These are phyloP conservation scores for Osmoderma eremita DNA, from an alignment of 2,888 invertebrate genomes.

Conservation along the genomic window DNA sequence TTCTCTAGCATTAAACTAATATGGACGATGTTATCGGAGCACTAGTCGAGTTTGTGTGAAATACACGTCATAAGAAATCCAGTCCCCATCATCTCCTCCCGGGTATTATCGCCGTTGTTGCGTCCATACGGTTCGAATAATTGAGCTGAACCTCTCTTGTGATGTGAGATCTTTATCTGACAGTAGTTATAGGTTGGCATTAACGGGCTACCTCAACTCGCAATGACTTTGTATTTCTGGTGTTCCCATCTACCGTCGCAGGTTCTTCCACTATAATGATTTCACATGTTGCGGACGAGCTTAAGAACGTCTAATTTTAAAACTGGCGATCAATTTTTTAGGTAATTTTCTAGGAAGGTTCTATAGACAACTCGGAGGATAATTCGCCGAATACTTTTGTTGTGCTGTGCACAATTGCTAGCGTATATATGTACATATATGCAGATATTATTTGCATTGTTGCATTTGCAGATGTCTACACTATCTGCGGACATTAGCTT, in stretches of 20 bases:
- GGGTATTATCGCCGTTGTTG: conserved; percentile 22
- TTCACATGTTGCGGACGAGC: conserved; percentile 23
- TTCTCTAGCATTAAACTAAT: conserved; percentile 35
- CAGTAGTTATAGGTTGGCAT: conserved; percentile 58
- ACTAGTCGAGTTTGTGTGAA: conserved; percentile 47
- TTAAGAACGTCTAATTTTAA: conserved; percentile 35
- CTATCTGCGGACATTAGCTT: too few relatives aligned
- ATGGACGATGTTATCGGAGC: conserved; percentile 46
- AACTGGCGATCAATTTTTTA: conserved; percentile 18
- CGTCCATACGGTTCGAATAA: conserved; percentile 49
- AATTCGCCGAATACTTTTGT: too few relatives aligned
- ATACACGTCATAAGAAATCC: conserved; percentile 47
- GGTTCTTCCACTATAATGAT: conserved; percentile 21
- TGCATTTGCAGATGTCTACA: too few relatives aligned
- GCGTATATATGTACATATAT: not conserved
- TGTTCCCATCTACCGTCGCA: conserved; percentile 44
- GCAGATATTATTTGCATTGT: not conserved
- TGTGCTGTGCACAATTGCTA: not conserved
- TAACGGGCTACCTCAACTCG: conserved; percentile 52
- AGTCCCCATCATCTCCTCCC: conserved; percentile 21
- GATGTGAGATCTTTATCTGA: conserved; percentile 56
- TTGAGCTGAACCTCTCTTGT: conserved; percentile 51
- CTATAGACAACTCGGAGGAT: too few relatives aligned
- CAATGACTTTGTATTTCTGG: conserved; percentile 51
- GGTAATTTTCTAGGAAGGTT: conserved; percentile 11